These are phyloP conservation scores for Cyclopterus lumpus DNA, from an alignment of 2,797 vertebrate genomes.

Conservation along the genomic window DNA sequence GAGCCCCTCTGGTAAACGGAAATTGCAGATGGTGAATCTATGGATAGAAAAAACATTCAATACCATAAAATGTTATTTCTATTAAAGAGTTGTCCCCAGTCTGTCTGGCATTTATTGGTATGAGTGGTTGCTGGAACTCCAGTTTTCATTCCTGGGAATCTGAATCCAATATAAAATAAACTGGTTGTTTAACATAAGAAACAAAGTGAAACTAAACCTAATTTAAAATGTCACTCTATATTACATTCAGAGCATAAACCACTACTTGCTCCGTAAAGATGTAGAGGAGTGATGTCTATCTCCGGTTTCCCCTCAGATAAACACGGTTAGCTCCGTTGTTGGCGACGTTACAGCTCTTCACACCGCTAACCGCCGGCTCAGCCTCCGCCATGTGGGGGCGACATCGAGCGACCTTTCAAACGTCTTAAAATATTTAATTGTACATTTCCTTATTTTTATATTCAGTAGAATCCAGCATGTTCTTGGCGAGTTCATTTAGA, in stretches of 20 bases:
- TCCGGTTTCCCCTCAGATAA: too few species aligned
- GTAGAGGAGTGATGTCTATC: background rate
- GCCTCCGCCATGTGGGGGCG: background rate
- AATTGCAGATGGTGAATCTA: slow-evolving; percentile 43
- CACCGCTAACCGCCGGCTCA: background rate
- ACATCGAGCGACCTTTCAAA: background rate
- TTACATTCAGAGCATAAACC: background rate
- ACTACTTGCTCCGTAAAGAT: background rate
- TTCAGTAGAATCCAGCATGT: background rate
- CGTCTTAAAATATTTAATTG: background rate
- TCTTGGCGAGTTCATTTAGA: too few species aligned
- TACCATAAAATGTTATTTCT: slow-evolving; percentile 38
- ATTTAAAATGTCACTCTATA: background rate
- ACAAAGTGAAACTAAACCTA: slow-evolving; percentile 2
- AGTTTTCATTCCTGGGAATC: slow-evolving; percentile 26
- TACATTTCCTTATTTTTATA: background rate
- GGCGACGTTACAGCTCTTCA: background rate
- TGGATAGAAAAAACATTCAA: slow-evolving; percentile 53
- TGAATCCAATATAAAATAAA: slow-evolving; percentile 18
- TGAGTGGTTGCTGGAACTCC: slow-evolving; percentile 29
- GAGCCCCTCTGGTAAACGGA: slow-evolving; percentile 19
- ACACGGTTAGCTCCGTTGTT: background rate
- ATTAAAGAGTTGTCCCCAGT: slow-evolving; percentile 33
- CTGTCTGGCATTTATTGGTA: slow-evolving; percentile 65
- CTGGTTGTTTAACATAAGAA: background rate